phyloP scores from a whole-genome alignment of 1,140 invertebrate genomes.

The Adelges cooleyi region DNA sequence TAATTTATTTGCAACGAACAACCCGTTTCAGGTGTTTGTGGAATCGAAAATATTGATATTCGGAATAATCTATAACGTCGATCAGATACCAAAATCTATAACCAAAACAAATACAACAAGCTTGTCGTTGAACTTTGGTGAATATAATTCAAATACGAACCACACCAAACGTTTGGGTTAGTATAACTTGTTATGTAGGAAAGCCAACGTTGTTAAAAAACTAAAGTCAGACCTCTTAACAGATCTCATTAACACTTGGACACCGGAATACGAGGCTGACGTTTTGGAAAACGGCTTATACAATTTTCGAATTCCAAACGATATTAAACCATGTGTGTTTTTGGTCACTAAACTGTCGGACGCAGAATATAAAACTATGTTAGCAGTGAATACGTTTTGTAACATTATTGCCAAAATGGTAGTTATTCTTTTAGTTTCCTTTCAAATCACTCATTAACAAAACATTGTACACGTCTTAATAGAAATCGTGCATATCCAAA shows the following conservation, averaged over 20 bases:
- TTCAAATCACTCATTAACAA: neutral
- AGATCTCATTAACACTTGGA: neutral
- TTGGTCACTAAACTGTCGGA: neutral
- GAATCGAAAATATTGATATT: neutral
- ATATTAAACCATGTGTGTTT: neutral
- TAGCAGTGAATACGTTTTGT: neutral
- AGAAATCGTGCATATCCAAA: neutral
- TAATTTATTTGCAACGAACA: too few relatives aligned
- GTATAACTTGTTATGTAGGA: too few relatives aligned
- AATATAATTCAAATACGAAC: neutral
- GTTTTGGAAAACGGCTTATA: neutral
- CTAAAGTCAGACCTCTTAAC: neutral
- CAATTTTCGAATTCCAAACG: neutral
- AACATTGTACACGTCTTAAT: neutral
- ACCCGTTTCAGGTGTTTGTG: neutral
- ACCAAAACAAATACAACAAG: neutral
- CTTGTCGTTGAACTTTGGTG: conserved; percentile 7
- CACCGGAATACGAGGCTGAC: neutral
- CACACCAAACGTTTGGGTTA: too few relatives aligned
- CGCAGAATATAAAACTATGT: conserved; percentile 1
- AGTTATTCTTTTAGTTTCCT: neutral
- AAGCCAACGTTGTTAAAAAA: too few relatives aligned
- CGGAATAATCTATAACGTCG: neutral
- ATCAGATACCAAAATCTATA: neutral
- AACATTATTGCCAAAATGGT: neutral